Percentiles rank a stretch among this genome's conserved stretches.
Conservation (phyloP, 2,113 vertebrate species). For the Anguilla rostrata region DNA sequence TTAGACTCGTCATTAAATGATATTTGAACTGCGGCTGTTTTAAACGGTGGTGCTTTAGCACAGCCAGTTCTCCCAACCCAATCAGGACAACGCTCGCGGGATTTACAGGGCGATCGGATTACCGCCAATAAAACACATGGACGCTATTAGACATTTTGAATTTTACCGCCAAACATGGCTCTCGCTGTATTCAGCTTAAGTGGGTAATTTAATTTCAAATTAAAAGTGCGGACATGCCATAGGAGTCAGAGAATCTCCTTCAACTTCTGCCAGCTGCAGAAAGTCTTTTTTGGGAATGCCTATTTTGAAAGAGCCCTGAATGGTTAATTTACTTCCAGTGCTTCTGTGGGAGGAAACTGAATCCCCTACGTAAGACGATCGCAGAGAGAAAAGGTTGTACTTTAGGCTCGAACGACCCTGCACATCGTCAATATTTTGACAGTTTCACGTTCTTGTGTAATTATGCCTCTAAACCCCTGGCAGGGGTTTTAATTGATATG, state of each 20-base stretch:
- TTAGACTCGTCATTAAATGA: slow-evolving; percentile 21
- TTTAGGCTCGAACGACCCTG: slow-evolving; percentile 47
- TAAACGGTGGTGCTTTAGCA: slow-evolving; percentile 50
- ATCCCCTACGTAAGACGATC: slow-evolving; percentile 58
- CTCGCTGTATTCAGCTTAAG: slow-evolving; percentile 43
- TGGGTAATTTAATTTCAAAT: slow-evolving; percentile 46
- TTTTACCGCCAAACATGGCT: slow-evolving; percentile 55
- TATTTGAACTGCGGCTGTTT: slow-evolving; percentile 36
- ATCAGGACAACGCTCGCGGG: slow-evolving; percentile 39
- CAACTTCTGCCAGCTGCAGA: slow-evolving; percentile 44
- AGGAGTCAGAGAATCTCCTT: slow-evolving; percentile 51
- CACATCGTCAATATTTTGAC: slow-evolving; percentile 73
- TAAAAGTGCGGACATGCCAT: slow-evolving; percentile 47
- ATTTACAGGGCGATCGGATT: slow-evolving; percentile 54
- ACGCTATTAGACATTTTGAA: slow-evolving; percentile 54
- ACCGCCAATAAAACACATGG: slow-evolving; percentile 55
- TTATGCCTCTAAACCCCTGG: slow-evolving; percentile 62
- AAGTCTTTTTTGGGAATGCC: slow-evolving; percentile 51
- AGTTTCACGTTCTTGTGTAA: slow-evolving; percentile 61
- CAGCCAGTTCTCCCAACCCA: slow-evolving; percentile 53
- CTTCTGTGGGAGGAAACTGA: slow-evolving; percentile 56
- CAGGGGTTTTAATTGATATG: slow-evolving; percentile 71
- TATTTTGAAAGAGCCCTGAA: slow-evolving; percentile 51
- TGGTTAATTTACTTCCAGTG: slow-evolving; percentile 49
- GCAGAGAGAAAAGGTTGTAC: slow-evolving; percentile 37